phyloP scores from a whole-genome alignment of 2,113 vertebrate genomes.

The Hyperopisus bebe region DNA sequence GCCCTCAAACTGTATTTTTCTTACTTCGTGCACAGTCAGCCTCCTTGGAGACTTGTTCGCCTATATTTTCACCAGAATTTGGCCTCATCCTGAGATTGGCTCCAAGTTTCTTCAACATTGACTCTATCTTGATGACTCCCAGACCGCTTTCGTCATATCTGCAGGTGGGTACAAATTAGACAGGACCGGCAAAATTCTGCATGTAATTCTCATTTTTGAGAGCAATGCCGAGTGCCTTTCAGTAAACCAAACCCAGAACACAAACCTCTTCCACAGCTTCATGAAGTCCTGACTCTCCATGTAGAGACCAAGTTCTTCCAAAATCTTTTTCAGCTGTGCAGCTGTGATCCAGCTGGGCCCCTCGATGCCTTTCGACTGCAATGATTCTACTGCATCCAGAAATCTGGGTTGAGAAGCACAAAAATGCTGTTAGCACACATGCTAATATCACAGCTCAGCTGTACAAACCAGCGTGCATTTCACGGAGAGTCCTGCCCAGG shows the following conservation, averaged over 20 bases:
- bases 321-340: constrained; percentile 37
- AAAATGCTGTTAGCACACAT: not conserved
- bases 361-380: constrained; percentile 23
- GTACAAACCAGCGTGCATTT: not conserved
- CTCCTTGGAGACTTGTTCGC: constrained; percentile 1
- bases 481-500: not conserved
- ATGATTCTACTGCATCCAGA: constrained; percentile 34
- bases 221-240: no score
- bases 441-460: not conserved
- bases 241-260: not conserved
- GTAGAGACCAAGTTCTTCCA: constrained; percentile 39
- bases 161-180: not conserved
- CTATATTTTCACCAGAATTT: constrained; percentile 12
- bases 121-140: constrained; percentile 36
- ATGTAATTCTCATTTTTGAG: not conserved
- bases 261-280: constrained; percentile 48
- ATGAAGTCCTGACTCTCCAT: constrained; percentile 44
- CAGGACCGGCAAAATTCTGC: not conserved
- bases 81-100: constrained; percentile 24
- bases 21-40: constrained; percentile 9
- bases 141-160: constrained; percentile 45
- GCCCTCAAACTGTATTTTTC: not conserved
- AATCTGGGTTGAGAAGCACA: constrained; percentile 28
- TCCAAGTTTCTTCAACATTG: constrained; percentile 40
- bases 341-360: constrained; percentile 36